Percentiles rank a stretch among this genome's conserved stretches.
These are phyloP conservation scores for Pelosia muscerda DNA, from an alignment of 2,888 invertebrate species.

Conservation along the genomic window DNA sequence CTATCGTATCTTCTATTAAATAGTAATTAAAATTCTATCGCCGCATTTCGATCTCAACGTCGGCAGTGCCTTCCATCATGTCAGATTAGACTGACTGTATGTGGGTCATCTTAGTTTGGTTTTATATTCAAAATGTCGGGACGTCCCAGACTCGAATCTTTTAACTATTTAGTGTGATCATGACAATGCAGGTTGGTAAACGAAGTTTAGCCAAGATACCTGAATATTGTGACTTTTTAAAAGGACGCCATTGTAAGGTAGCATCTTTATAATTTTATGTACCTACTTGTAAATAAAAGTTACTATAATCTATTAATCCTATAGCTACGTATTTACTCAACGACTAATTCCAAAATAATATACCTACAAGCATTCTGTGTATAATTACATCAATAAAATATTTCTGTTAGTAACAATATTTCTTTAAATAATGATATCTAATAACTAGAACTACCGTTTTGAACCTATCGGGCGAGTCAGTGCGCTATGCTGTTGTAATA, in stretches of 20 bases:
- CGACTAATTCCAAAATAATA: no score
- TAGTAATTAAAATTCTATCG: slow-evolving; percentile 73
- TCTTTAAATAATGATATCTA: neutral
- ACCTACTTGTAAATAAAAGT: neutral
- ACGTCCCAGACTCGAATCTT: neutral
- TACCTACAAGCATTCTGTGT: no score
- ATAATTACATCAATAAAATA: neutral
- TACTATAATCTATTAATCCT: no score
- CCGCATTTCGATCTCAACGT: slow-evolving; percentile 65
- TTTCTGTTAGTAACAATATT: neutral
- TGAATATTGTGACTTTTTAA: neutral
- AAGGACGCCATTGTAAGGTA: slow-evolving; percentile 17
- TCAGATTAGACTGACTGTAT: slow-evolving; percentile 69
- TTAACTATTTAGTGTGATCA: neutral
- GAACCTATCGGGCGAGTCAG: slow-evolving; percentile 40
- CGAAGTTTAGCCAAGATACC: neutral
- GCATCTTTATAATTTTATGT: slow-evolving; percentile 7
- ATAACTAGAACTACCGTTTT: slow-evolving; percentile 23
- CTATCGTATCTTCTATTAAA: slow-evolving; percentile 51
- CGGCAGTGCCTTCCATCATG: slow-evolving; percentile 64
- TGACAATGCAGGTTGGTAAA: neutral
- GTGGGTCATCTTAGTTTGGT: slow-evolving; percentile 70
- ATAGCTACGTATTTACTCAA: neutral
- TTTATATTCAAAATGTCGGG: slow-evolving; percentile 59
- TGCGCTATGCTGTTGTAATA: slow-evolving; percentile 33